Evolutionary conservation across 2,797 vertebrate species (phyloP), one percentile per base, ranked within the genome.

Genomic region (Fistularia tabacaria): DNA sequence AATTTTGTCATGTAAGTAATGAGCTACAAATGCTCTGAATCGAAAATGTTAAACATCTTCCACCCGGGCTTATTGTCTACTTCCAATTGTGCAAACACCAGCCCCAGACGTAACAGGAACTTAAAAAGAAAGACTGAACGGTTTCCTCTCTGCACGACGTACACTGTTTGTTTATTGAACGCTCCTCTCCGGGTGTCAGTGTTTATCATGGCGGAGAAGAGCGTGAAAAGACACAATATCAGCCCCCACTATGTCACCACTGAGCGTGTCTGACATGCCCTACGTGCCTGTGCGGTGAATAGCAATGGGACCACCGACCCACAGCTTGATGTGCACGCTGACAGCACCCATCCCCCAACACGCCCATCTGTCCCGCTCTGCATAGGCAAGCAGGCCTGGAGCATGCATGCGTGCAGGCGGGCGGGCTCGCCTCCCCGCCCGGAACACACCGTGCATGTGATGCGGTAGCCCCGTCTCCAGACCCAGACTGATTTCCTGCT

Each of bases 291-390:
- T 66, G 85, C 64, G 79, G 57, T 65, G 85, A 88, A 84, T 83
- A 85, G 87, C 82, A 87, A 88, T 87, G 85, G 85, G 85, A 84
- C 80, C 79, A 69, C 81, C 83, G 80, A 85, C 84, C 84, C 81
- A 81, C 77, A 80, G 80, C 80, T 77, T 85, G 82, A 86, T 89
- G 82, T 80, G 78, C 56, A 75, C 59, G 78, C 76, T 87, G 86
- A 88, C 87, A 87, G 81, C 78, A 71, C 86, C 86, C 88, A 83
- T 87, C 85, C 88, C 85, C 88, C 86, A 56, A 73, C 72, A 76
- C 71, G 65, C 80, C 88, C 85, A 89, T 87, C 88, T 87, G 86
- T 78, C 84, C 79, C 51, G 67, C 79, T 83, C 80, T 81, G 86
- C 85, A 85, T 77, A 79, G 77, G 41, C 71, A 84, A 85, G 78